Percentiles rank a stretch among this genome's conserved stretches.
These are phyloP conservation scores for Electrona antarctica DNA, from an alignment of 2,113 vertebrate species.

Conservation along the genomic window DNA sequence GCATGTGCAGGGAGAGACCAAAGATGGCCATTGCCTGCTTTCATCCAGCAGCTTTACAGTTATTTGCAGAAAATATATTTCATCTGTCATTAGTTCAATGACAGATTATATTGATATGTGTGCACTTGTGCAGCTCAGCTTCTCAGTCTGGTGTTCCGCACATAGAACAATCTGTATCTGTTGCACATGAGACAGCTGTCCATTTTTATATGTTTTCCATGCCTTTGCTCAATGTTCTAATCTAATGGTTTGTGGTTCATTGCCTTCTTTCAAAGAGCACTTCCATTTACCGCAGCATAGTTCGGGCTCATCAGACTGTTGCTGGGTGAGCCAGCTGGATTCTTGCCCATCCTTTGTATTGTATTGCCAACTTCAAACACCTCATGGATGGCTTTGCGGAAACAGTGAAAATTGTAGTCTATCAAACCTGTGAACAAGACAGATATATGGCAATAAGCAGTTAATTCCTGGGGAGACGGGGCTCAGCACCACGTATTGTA, in stretches of 20 bases:
- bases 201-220: background rate
- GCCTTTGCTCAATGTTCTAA: background rate
- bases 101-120: background rate
- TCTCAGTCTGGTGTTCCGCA: background rate
- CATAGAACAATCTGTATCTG: background rate
- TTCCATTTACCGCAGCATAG: slow-evolving; percentile 49
- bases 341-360: slow-evolving; percentile 78
- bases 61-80: background rate
- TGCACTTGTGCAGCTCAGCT: slow-evolving; percentile 3
- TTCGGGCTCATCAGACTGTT: slow-evolving; percentile 26
- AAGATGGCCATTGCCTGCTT: too few species aligned
- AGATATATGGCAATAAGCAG: background rate
- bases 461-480: background rate
- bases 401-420: slow-evolving; percentile 98
- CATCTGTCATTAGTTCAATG: background rate
- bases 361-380: slow-evolving; percentile 92
- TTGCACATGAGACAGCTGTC: background rate
- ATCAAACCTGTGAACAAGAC: slow-evolving; percentile 85
- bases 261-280: slow-evolving; percentile 1
- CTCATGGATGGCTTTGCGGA: slow-evolving; percentile 97
- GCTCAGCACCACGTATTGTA: background rate
- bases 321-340: slow-evolving; percentile 78
- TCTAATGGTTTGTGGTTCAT: background rate
- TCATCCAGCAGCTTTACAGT: background rate
- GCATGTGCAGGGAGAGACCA: background rate